Evolutionary conservation across 2,888 invertebrate genomes (phyloP), one percentile per base, ranked within the genome.

Genomic region (Brachyopa scutellaris): DNA sequence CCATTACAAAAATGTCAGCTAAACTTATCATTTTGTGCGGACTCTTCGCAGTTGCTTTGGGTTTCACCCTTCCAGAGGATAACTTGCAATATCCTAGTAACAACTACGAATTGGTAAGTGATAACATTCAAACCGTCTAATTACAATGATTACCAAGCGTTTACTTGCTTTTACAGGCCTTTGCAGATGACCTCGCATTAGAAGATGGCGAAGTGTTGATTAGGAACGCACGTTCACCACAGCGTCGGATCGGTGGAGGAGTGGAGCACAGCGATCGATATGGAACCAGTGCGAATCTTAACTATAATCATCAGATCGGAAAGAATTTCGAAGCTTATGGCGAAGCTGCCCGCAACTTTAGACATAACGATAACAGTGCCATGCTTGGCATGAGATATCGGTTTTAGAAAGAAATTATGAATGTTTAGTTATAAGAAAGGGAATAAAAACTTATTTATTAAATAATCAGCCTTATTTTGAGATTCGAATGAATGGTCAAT

Each of bases 331-430:
- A 78, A 9, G 72, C 40, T 17, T 72, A 51, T 21, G 72, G 57
- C 2, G 21, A 11, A 13, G 59, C 29, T 2, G 33, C 42, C 0
- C 17, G 72, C 0, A 64, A 78, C 8, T 78, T 78, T 13, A 36
- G 33, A 40, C 42, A n/a, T 17, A 78, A 78, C 45, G 72, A 72
- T 9, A 78, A 70, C 19, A 70, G 72, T 29, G 78, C 38, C 15
- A 40, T 45, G 8, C 42, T 6, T 3, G 26, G 26, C 4, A n/a
- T n/a, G n/a, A n/a, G n/a, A n/a, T n/a, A n/a, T n/a, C n/a, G n/a
- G n/a, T n/a, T n/a, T n/a, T n/a, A n/a, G n/a, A n/a, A n/a, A n/a
- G n/a, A n/a, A n/a, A n/a, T n/a, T n/a, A n/a, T n/a, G n/a, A n/a
- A n/a, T n/a, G n/a, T n/a, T n/a, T n/a, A n/a, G n/a, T n/a, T n/a